Evolutionary conservation across 1,140 invertebrate species (phyloP), one percentile per base, ranked within the genome.

Genomic region (Wiebesia pumilae): DNA sequence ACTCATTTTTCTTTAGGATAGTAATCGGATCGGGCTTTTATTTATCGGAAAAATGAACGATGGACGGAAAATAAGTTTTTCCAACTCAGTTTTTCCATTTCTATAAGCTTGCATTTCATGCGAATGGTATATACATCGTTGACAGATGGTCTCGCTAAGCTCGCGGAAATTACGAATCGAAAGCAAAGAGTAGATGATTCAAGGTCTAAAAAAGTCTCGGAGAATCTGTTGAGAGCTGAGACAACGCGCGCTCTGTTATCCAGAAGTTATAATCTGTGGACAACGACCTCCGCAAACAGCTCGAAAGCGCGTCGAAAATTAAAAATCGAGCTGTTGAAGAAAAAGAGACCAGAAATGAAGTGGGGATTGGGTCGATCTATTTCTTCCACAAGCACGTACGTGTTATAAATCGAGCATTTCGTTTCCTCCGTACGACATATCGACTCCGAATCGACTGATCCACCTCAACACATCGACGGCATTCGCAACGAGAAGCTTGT

Each of bases 391-490:
- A 12, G 38, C 4, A 14, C 62, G 24, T 58, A 1, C 58, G 40
- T 27, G 51, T 24, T 58, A 67, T 81, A 81, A 81, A 81, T 81
- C 79, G 35, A 81, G 79, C 9, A 0, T 81, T 35, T 58, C 51
- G 12, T 35, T 16, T 3, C 7, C 35, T 14, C 27, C 9, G 3
- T 19, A 40, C 40, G 40, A 47, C 40, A 82, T 71, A 82, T 82
- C 67, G 69, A 54, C 40, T 71, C 38, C 27, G 14, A 51, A 35
- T 81, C 77, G 73, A 47, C 9, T 21, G 24, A 21, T 77, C 6
- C 38, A 21, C 24, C 30, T 6, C 27, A 43, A 40, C 38, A 4
- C 40, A n/a, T 9, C 43, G 9, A 30, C 1, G 35, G 54, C 78
- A 3, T 19, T 38, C 38, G n/a, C 30, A 38, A 19, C 7, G 38